Evolutionary conservation across 1,140 invertebrate genomes (phyloP).

Genomic region (Hyles vespertilio): DNA sequence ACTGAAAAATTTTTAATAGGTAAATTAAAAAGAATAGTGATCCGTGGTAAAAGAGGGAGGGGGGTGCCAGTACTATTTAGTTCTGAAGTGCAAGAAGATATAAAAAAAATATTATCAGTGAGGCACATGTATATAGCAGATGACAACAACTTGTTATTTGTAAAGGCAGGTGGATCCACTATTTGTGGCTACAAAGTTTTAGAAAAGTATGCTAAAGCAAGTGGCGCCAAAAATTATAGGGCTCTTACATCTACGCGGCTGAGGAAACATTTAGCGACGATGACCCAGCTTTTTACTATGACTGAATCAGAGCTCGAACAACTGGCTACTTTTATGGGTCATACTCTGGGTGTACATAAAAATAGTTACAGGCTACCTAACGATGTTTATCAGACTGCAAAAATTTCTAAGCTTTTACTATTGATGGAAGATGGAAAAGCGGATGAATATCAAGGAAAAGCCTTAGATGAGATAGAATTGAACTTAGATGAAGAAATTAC

Average conservation of each 20-base stretch:
- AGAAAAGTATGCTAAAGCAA: conserved; percentile 8
- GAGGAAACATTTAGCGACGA: conserved; percentile 38
- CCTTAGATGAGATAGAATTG: conserved; percentile 10
- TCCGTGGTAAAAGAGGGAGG: conserved; percentile 22
- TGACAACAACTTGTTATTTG: conserved; percentile 7
- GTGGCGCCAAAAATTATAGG: conserved; percentile 29
- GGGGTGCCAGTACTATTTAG: conserved; percentile 29
- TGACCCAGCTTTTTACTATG: conserved; percentile 41
- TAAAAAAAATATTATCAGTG: conserved; percentile 8
- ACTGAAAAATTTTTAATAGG: conserved; percentile 22
- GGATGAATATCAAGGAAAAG: conserved; percentile 8
- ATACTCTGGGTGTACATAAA: conserved; percentile 1
- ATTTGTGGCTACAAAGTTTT: conserved; percentile 11
- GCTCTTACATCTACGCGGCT: conserved; percentile 31
- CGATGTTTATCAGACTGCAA: conserved; percentile 6
- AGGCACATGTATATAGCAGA: not conserved
- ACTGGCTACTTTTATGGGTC: conserved; percentile 5
- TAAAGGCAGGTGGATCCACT: conserved; percentile 4
- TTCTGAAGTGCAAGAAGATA: conserved; percentile 18
- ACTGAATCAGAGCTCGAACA: conserved; percentile 24
- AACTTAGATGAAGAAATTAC: conserved; percentile 4
- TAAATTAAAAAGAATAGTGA: conserved; percentile 24
- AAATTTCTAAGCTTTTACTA: conserved; percentile 9
- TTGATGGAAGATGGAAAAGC: conserved; percentile 13
- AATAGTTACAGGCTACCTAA: not conserved